These are phyloP conservation scores for Crocodylus rhombifer DNA, from an alignment of 2,797 vertebrate genomes.

Conservation along the genomic window DNA sequence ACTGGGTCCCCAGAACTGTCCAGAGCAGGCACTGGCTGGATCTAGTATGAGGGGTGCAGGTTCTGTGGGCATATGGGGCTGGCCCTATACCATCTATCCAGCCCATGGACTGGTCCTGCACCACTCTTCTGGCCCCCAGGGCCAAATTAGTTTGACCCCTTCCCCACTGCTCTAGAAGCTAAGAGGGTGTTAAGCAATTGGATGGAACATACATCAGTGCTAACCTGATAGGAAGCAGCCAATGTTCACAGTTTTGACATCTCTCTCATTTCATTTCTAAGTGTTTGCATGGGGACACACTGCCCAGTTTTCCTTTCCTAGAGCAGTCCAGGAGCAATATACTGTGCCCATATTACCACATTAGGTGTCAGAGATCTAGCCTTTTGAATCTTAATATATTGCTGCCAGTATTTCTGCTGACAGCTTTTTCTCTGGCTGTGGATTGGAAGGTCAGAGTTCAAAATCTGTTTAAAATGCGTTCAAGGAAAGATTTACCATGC, in stretches of 20 bases:
- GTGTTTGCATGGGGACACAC: background rate
- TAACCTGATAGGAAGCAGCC: background rate
- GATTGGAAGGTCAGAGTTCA: conserved; percentile 44
- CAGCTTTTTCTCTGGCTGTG: conserved; percentile 12
- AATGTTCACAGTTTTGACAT: background rate
- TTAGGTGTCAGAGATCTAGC: background rate
- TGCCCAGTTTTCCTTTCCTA: background rate
- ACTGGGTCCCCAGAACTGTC: background rate
- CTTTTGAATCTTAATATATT: conserved; percentile 1
- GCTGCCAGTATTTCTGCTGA: conserved; percentile 42
- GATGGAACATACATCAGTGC: background rate
- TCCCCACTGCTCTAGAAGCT: too few relatives aligned
- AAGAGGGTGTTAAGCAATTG: background rate
- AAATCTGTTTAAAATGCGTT: conserved; percentile 54
- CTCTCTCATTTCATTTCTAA: conserved; percentile 1
- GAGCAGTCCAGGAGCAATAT: background rate
- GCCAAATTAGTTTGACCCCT: too few relatives aligned
- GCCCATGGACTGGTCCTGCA: too few relatives aligned
- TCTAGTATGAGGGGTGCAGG: background rate
- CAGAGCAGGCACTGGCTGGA: background rate
- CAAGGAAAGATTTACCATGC: conserved; percentile 19
- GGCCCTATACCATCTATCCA: too few relatives aligned
- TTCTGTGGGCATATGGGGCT: background rate
- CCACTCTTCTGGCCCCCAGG: too few relatives aligned
- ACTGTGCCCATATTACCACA: background rate